Conservation (phyloP, 2,113 vertebrate genomes). For the Elephas maximus region DNA sequence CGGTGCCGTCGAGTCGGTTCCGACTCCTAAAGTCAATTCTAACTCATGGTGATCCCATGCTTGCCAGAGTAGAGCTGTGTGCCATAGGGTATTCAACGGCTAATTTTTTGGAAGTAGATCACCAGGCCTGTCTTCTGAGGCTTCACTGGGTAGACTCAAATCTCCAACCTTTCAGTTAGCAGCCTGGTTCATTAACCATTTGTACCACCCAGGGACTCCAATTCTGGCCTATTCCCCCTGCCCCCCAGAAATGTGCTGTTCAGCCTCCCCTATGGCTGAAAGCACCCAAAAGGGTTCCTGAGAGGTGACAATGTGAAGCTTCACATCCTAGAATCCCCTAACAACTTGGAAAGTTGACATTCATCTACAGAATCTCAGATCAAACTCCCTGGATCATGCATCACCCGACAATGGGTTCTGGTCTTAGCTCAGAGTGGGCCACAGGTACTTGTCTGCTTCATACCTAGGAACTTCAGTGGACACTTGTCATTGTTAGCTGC, state of each 20-base stretch:
- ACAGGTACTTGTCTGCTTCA: background rate
- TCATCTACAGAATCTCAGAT: background rate
- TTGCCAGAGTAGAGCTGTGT: no score
- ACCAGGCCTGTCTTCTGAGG: no score
- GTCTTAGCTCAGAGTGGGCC: background rate
- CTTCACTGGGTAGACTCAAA: no score
- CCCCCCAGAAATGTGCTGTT: background rate
- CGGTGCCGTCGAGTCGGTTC: no score
- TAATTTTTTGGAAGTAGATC: no score
- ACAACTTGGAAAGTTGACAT: background rate
- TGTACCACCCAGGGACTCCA: no score
- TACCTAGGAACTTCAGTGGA: rapidly evolving
- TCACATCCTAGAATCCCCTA: background rate
- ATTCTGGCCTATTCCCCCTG: no score
- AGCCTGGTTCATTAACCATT: no score
- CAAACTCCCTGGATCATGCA: rapidly evolving
- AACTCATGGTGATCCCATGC: no score
- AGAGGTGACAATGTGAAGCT: background rate
- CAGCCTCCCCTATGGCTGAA: background rate
- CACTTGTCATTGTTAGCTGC: background rate
- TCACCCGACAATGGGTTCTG: rapidly evolving
- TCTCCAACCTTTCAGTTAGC: no score
- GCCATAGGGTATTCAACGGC: no score
- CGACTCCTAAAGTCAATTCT: no score
- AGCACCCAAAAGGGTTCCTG: background rate